Percentiles rank a stretch among this genome's conserved stretches.
phyloP scores from a whole-genome alignment of 2,113 vertebrate species.

The Octodon degus region DNA sequence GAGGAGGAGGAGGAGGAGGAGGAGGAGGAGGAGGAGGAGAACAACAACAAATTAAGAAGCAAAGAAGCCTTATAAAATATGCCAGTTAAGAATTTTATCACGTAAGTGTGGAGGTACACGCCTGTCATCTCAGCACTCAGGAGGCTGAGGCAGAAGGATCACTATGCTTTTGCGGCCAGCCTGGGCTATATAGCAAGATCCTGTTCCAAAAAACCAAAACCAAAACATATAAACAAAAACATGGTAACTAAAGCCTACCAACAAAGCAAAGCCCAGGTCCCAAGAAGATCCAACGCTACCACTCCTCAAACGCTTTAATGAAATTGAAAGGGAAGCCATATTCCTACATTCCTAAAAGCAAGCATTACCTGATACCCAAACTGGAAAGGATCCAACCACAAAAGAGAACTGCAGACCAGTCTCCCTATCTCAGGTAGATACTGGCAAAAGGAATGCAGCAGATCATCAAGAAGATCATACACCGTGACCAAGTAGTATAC shows the following conservation, averaged over 20 bases:
- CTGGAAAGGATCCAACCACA: background rate
- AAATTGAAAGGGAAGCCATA: background rate
- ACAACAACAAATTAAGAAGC: background rate
- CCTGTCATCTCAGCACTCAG: background rate
- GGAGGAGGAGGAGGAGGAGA: background rate
- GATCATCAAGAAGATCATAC: background rate
- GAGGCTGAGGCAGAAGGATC: background rate
- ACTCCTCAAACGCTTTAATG: background rate
- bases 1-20: background rate
- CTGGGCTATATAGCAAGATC: background rate
- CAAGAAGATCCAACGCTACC: background rate
- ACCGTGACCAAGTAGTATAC: background rate
- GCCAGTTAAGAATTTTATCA: background rate
- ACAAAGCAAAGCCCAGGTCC: too few relatives aligned
- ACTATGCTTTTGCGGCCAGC: background rate
- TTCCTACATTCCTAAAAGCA: background rate
- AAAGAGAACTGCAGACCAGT: background rate
- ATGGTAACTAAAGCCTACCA: too few relatives aligned
- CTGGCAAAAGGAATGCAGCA: background rate
- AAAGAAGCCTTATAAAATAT: conserved; percentile 21
- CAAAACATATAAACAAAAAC: background rate
- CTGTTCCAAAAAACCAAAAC: background rate
- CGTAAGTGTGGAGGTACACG: background rate
- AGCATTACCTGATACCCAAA: background rate
- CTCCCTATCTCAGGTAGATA: background rate